Conservation (phyloP, 2,888 invertebrate species). For the Ophioninae sp. region DNA sequence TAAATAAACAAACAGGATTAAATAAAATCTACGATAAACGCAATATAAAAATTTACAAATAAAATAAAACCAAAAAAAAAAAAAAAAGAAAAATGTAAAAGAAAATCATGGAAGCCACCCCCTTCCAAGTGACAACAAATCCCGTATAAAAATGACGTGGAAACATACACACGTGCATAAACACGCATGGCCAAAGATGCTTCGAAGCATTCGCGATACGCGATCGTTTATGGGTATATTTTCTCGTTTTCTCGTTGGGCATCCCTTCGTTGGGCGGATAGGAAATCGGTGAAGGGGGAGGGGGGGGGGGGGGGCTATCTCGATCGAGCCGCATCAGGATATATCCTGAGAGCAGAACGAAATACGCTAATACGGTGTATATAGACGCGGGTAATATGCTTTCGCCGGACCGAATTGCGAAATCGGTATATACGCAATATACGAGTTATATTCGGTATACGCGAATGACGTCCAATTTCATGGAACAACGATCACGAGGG, state of each 20-base stretch:
- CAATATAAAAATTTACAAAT: too few species aligned
- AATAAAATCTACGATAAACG: too few species aligned
- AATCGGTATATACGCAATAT: constrained; percentile 54
- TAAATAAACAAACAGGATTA: too few species aligned
- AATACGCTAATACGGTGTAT: constrained; percentile 58
- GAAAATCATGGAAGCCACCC: too few species aligned
- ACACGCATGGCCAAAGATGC: too few species aligned
- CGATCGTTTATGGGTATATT: constrained; percentile 40
- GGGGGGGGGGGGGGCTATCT: constrained; percentile 38
- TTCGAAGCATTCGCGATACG: constrained; percentile 19
- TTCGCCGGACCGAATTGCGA: constrained; percentile 63
- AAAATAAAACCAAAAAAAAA: too few species aligned
- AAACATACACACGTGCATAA: too few species aligned
- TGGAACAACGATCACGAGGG: constrained; percentile 74
- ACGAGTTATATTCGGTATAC: constrained; percentile 69
- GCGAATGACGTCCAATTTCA: constrained; percentile 76
- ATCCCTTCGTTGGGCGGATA: background rate
- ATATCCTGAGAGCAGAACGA: constrained; percentile 51
- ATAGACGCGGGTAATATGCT: constrained; percentile 38
- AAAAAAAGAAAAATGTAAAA: too few species aligned
- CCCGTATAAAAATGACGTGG: too few species aligned
- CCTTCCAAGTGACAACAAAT: too few species aligned
- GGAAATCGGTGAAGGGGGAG: too few species aligned
- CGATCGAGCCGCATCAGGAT: constrained; percentile 43
- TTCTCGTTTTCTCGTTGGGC: constrained; percentile 34